Evolutionary conservation across 1,140 invertebrate genomes (phyloP), one percentile per base, ranked within the genome.

Genomic region (Tetragnatha versicolor): DNA sequence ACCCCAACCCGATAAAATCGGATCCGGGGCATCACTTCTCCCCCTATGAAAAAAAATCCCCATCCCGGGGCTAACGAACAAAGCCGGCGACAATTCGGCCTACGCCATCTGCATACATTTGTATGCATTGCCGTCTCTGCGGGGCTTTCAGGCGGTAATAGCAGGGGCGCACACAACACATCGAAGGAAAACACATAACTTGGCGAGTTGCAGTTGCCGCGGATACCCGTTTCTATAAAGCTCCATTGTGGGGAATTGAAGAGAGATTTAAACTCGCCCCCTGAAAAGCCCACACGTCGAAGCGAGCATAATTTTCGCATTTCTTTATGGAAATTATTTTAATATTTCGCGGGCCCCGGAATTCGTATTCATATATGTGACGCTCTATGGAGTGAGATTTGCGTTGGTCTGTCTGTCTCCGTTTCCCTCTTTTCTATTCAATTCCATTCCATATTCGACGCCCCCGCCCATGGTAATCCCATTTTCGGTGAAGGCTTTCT

Each of bases 321-420:
- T 77, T 77, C 61, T 66, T 37, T 77, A 65, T 65, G 73, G 73
- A 77, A 77, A 77, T 77, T 63, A 77, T 77, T 77, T 77, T 77
- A 77, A 77, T 77, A 77, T 77, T 77, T 66, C 73, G 45, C 60
- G 42, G 47, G 61, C 60, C 37, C 51, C 60, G 25, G 22, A 58
- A 72, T 72, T 72, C 47, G 69, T 37, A 58, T 72, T 72, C 69
- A 72, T 72, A 72, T 69, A 53, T 31, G 51, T 53, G 51, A 53
- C 35, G 35, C 51, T 72, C 69, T 51, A 72, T 69, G 20, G 47
- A 69, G 33, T 47, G 66, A 53, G 66, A 69, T 53, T 69, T 53
- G 45, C 49, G 33, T 63, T 63, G n/a, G n/a, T n/a, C n/a, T n/a
- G n/a, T n/a, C n/a, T n/a, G n/a, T 39, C 35, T 53, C 14, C 5